Conservation (phyloP, 2,113 vertebrate genomes). For the Delphinapterus leucas region DNA sequence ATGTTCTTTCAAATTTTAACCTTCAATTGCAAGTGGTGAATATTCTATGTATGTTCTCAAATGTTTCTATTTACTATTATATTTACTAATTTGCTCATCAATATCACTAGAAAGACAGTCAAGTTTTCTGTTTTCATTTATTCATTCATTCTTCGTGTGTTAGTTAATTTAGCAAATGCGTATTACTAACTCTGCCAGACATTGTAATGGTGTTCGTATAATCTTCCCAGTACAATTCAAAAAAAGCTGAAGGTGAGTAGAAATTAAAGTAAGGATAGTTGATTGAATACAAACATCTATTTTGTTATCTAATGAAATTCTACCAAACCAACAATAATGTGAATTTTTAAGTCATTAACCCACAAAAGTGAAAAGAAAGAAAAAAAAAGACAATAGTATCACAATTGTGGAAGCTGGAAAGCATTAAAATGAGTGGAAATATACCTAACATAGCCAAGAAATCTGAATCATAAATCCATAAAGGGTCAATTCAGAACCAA, state of each 20-base stretch:
- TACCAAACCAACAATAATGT: background rate
- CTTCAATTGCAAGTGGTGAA: constrained; percentile 31
- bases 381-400: background rate
- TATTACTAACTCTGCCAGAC: background rate
- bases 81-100: constrained; percentile 45
- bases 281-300: background rate
- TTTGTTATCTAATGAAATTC: background rate
- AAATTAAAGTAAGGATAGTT: background rate
- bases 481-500: background rate
- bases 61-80: constrained; percentile 39
- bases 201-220: background rate
- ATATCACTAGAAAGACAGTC: constrained; percentile 1
- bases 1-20: constrained; percentile 33
- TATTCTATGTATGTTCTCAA: constrained; percentile 35
- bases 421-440: background rate
- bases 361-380: background rate
- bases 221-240: background rate
- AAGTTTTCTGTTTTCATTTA: constrained; percentile 7
- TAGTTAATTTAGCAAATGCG: background rate
- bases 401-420: background rate
- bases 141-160: background rate
- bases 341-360: background rate
- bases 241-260: background rate
- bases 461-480: background rate
- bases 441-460: background rate